Base-by-base conservation (phyloP, 2,797 vertebrate species). In the Enteromius fasciolatus region DNA sequence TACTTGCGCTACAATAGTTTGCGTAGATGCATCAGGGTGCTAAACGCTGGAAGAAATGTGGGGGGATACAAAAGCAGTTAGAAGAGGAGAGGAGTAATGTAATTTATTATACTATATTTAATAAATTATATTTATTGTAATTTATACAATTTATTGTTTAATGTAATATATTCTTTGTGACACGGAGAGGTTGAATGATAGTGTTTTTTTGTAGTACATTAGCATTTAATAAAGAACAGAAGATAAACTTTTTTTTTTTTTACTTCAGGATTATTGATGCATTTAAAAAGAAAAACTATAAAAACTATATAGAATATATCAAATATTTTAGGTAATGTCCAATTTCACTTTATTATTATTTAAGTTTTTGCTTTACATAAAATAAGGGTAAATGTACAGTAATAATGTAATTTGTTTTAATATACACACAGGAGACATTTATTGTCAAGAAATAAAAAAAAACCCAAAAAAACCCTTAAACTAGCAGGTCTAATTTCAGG, bases 401-500 rank as follows among this genome's bases (percentile, higher is more conserved):
- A 54, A 25, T 70, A 15, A n/a, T 59, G 4, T 54, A 50, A 54
- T 46, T 39, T 1, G 12, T 61, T 80, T 64, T 74, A 72, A 64
- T 39, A 74, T 52, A 46, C 57, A 52, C 69, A 64, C 23, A 14
- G 15, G 39, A 4, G 41, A 73, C 3, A 14, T 39, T 61, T 61
- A 46, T 72, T 64, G 50, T 80, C 7, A 80, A 68, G 12, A 57
- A 12, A 17, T 9, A 7, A 18, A 57, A 25, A 1, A 41, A 17
- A 44, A 15, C 5, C 33, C 25, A 8, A 17, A 52, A 20, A 9
- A 44, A 25, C 1, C 1, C 69, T 64, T 87, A 74, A 77, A 76
- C 64, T 75, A 41, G 31, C 57, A 83, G 84, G 79, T 83, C 72
- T 87, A 78, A 87, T 89, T 81, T 81, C 41, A 74, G 81, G 63